Evolutionary conservation across 2,797 vertebrate species (phyloP), one percentile per base, ranked within the genome.

Genomic region (Spea hammondii): DNA sequence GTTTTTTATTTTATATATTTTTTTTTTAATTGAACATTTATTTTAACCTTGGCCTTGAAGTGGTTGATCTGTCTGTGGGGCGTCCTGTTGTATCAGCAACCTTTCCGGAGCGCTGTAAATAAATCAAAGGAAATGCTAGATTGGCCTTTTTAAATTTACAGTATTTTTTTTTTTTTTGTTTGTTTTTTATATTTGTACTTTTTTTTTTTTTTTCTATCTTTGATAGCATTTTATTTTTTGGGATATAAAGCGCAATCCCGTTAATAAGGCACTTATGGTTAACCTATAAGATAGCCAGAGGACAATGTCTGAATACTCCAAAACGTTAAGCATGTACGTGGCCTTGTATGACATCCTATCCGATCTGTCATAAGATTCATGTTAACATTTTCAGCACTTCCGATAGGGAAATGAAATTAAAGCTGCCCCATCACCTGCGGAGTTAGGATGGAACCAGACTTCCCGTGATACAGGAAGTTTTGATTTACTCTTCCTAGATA

Each of bases 401-500:
- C 72, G 53, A 67, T 84, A 74, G 86, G 88, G 88, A 88, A 87
- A 85, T 86, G 66, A 76, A 80, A 76, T 86, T 81, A 87, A 85
- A 14, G 5, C 84, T 88, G 84, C 77, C 83, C 77, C 82, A 87
- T 85, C 87, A 88, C 86, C 88, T 89, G 86, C 84, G 87, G 84
- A 86, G 82, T 80, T 85, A 84, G 86, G 86, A 88, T 87, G 85
- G 53, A 0, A 86, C 80, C 85, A 86, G 83, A 84, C 87, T 88
- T 90, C 87, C 89, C 89, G 84, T 88, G 85, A 60, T 64, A 84
- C 82, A 87, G 89, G 88, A 91, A 90, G 85, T 86, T 86, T 83
- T 87, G 85, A 89, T 86, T 88, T 88, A 84, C 4, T 86, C 87
- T 89, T 88, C 87, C 87, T 86, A 85, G 64, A 86, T 89, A 87